These are phyloP conservation scores for Brachionichthys hirsutus DNA, from an alignment of 2,113 vertebrate species.

Conservation along the genomic window DNA sequence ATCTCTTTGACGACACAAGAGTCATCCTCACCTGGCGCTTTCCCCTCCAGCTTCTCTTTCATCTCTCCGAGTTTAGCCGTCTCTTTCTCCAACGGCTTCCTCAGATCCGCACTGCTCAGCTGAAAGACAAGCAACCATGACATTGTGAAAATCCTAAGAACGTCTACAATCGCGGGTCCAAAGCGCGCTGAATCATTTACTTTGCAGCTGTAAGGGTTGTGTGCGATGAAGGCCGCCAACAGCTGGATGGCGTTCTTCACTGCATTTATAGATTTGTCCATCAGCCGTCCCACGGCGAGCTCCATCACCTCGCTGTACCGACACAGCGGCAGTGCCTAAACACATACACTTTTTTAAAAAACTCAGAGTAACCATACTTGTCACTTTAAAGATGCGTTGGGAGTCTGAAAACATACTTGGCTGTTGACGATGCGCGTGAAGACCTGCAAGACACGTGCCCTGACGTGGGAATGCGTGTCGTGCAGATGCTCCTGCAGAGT, in stretches of 20 bases:
- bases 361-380: too few species aligned
- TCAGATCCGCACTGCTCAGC: conserved; percentile 87
- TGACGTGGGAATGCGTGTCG: conserved; percentile 85
- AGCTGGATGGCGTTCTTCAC: conserved; percentile 96
- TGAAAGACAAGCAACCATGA: conserved; percentile 51
- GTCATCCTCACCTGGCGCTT: conserved; percentile 59
- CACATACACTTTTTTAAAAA: not conserved
- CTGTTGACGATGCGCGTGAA: conserved; percentile 86
- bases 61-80: conserved; percentile 83
- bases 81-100: conserved; percentile 87
- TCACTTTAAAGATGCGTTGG: not conserved
- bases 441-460: conserved; percentile 88
- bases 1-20: not conserved
- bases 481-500: conserved; percentile 87
- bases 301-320: conserved; percentile 87
- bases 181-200: conserved; percentile 65
- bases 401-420: conserved; percentile 75
- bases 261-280: conserved; percentile 89
- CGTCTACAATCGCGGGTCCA: not conserved
- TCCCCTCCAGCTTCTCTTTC: conserved; percentile 61
- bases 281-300: conserved; percentile 87
- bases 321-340: conserved; percentile 87
- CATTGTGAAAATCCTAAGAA: not conserved
- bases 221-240: conserved; percentile 89
- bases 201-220: conserved; percentile 97